Percentiles rank a stretch among this genome's conserved stretches.
phyloP scores from a whole-genome alignment of 2,888 invertebrate species.

The Yponomeuta plumbellus region DNA sequence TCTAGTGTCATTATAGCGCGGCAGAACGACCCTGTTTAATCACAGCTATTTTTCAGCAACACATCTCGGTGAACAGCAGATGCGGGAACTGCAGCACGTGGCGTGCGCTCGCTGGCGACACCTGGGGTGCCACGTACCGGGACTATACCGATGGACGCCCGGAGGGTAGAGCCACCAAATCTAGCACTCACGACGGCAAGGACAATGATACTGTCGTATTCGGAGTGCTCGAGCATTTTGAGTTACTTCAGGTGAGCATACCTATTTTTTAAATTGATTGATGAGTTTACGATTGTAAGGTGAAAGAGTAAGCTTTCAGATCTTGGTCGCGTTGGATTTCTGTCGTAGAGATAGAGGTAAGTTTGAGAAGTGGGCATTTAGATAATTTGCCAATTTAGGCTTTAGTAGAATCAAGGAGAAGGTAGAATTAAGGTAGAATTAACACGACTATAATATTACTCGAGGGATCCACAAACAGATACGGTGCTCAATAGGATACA shows the following conservation, averaged over 20 bases:
- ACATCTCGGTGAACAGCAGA: slow-evolving; percentile 47
- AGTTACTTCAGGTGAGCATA: slow-evolving; percentile 51
- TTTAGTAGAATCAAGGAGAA: too few relatives aligned
- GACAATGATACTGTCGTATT: slow-evolving; percentile 24
- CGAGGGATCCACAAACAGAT: too few relatives aligned
- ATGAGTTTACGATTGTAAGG: neutral
- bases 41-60: slow-evolving; percentile 43
- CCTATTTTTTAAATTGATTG: neutral
- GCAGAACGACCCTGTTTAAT: too few relatives aligned
- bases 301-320: neutral
- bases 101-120: slow-evolving; percentile 70
- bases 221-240: slow-evolving; percentile 47
- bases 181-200: slow-evolving; percentile 26
- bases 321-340: too few relatives aligned
- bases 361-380: too few relatives aligned
- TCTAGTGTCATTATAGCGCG: too few relatives aligned
- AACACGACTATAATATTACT: too few relatives aligned
- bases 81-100: slow-evolving; percentile 71
- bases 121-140: slow-evolving; percentile 74
- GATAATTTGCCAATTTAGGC: too few relatives aligned
- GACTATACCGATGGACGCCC: slow-evolving; percentile 26
- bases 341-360: too few relatives aligned
- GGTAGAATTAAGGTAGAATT: too few relatives aligned
- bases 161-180: slow-evolving; percentile 16
- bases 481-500: too few relatives aligned